Base-by-base conservation (phyloP, 2,113 vertebrate genomes). In the Morone chrysops region DNA sequence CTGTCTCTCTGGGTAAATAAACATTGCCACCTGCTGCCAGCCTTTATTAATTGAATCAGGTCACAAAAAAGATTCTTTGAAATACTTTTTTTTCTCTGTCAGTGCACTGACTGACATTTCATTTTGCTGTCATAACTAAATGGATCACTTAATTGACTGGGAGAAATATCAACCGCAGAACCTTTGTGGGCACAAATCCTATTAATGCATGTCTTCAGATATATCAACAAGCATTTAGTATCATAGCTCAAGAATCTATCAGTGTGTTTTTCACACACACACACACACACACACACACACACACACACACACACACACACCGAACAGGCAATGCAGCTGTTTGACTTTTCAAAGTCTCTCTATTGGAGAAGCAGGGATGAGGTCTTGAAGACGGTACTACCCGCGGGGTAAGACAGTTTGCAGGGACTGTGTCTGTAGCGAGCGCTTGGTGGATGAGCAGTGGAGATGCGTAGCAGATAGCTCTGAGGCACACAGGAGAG, bases 11-110 rank as follows among this genome's bases (percentile, higher is more conserved):
- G 60, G 73, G 47, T 87, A 92, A 92, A 94, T 92, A 92, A 92
- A 93, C 90, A 90, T 90, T 89, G 89, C 91, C 94, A 93, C 90
- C 92, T 93, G 89, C 92, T 94, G 90, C 88, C 91, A 80, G 87
- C 63, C 61, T 74, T 50, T 82, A 81, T 90, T 82, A 91, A 89
- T 81, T 90, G 76, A 87, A 82, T 78, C 74, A 57, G 17, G 18
- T 11, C 18, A 65, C 59, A 45, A 60, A 80, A 81, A 73, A 40
- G 12, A 73, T 65, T 83, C 22, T 70, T 75, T 77, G 41, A 74
- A 75, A 51, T 17, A 7, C 31, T 36, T 57, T 56, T 70, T 57
- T 56, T 70, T 13, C 65, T 50, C 17, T 83, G 67, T 79, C 45
- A 45, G n/a, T 50, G 13, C 51, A 51, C 48, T 57, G 31, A 71